phyloP scores from a whole-genome alignment of 2,888 invertebrate species.

The Ecliptopera silaceata region DNA sequence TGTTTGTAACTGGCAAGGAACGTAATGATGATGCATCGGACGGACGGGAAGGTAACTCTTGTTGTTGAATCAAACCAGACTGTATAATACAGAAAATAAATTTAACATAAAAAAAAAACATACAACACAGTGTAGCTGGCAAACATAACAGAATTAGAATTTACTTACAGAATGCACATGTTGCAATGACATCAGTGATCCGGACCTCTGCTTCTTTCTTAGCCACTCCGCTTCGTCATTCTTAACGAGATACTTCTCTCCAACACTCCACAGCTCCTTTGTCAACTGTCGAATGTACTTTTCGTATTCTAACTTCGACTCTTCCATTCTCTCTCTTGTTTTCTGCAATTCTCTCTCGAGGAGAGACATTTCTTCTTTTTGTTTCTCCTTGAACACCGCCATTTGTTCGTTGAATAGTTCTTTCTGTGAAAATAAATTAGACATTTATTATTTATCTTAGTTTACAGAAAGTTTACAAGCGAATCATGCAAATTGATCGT shows the following conservation, averaged over 20 bases:
- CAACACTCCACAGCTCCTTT: constrained; percentile 84
- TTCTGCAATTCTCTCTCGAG: constrained; percentile 77
- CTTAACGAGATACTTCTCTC: constrained; percentile 83
- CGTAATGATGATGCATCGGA: constrained; percentile 69
- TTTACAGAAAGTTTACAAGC: too few species aligned
- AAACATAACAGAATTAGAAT: background rate
- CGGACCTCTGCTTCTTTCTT: constrained; percentile 62
- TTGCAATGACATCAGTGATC: constrained; percentile 74
- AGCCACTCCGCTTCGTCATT: constrained; percentile 82
- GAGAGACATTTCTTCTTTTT: constrained; percentile 77
- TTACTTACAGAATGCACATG: constrained; percentile 68
- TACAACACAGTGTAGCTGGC: background rate
- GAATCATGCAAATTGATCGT: background rate
- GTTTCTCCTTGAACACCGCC: constrained; percentile 71
- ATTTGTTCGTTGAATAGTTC: constrained; percentile 86
- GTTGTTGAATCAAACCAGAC: constrained; percentile 61
- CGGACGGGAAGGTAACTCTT: constrained; percentile 51
- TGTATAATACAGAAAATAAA: constrained; percentile 39
- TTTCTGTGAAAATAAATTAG: constrained; percentile 71
- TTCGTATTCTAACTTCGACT: constrained; percentile 64
- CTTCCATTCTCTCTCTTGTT: constrained; percentile 76
- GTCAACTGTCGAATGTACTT: constrained; percentile 73
- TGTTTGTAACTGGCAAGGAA: constrained; percentile 59
- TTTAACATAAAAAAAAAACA: background rate
- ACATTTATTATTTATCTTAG: background rate